These are phyloP conservation scores for Zhengitettix transpicula DNA, from an alignment of 2,888 invertebrate species.

Conservation along the genomic window DNA sequence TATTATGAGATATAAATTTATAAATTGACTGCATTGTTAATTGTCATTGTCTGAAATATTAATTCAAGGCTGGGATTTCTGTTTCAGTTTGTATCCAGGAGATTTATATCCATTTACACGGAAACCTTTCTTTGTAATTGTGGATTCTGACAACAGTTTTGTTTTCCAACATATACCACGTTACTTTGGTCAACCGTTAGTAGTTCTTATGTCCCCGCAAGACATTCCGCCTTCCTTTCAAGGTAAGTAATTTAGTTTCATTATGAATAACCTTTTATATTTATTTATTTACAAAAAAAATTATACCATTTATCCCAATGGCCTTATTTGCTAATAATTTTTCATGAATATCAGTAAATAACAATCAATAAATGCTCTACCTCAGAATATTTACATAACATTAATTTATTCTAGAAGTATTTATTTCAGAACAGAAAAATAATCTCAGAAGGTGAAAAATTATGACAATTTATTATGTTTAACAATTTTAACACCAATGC, in stretches of 20 bases:
- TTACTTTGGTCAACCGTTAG: constrained; percentile 84
- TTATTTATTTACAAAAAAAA: neutral
- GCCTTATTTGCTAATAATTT: too few relatives aligned
- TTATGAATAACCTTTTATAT: neutral
- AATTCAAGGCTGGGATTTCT: neutral
- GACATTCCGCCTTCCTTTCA: constrained; percentile 72
- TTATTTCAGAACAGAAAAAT: too few relatives aligned
- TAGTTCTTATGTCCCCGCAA: constrained; percentile 85
- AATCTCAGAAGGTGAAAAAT: too few relatives aligned
- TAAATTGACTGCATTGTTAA: too few relatives aligned
- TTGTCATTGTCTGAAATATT: neutral
- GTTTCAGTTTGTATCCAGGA: constrained; percentile 64
- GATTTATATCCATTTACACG: constrained; percentile 86
- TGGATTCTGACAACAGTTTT: constrained; percentile 90
- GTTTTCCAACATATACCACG: constrained; percentile 81
- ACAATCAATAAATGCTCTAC: too few relatives aligned
- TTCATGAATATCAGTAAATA: too few relatives aligned
- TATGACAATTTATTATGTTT: too few relatives aligned
- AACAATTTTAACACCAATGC: too few relatives aligned
- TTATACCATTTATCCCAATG: neutral
- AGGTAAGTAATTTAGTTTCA: constrained; percentile 31
- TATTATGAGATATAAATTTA: too few relatives aligned
- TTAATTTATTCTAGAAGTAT: too few relatives aligned
- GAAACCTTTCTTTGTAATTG: constrained; percentile 79
- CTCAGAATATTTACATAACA: too few relatives aligned